These are phyloP conservation scores for Melanaphis sacchari DNA, from an alignment of 1,140 invertebrate genomes.

Conservation along the genomic window DNA sequence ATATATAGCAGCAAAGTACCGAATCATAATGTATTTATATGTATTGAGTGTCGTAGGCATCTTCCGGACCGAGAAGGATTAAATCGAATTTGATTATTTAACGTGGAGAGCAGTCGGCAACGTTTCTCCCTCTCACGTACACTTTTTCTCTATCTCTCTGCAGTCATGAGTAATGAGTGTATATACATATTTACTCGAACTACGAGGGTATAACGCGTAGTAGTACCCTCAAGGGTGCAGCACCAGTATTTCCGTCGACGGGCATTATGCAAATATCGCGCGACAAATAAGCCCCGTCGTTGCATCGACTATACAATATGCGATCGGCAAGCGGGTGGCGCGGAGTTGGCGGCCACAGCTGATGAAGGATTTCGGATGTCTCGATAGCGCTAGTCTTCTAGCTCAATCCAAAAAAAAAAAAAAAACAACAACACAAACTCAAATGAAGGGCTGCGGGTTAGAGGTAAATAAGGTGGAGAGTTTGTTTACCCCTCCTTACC, in stretches of 20 bases:
- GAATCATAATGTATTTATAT: constrained; percentile 47
- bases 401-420: not conserved
- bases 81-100: constrained; percentile 49
- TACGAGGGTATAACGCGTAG: not conserved
- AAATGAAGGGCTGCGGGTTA: not conserved
- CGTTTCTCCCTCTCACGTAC: not conserved
- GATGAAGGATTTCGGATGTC: constrained; percentile 41
- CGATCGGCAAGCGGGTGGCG: not conserved
- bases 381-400: not conserved
- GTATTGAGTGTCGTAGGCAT: constrained; percentile 2
- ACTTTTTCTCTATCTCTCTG: not conserved
- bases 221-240: constrained; percentile 13
- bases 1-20: not conserved
- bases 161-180: not conserved
- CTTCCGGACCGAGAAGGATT: not conserved
- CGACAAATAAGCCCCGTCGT: not conserved
- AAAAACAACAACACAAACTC: not conserved
- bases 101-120: not conserved
- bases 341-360: not conserved
- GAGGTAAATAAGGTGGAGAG: not conserved
- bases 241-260: not conserved
- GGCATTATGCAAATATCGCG: constrained; percentile 37
- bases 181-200: not conserved
- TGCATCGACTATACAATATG: not conserved
- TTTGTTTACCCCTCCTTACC: not conserved